Base-by-base conservation (phyloP, 2,113 vertebrate species). In the Catharus fuscescens region DNA sequence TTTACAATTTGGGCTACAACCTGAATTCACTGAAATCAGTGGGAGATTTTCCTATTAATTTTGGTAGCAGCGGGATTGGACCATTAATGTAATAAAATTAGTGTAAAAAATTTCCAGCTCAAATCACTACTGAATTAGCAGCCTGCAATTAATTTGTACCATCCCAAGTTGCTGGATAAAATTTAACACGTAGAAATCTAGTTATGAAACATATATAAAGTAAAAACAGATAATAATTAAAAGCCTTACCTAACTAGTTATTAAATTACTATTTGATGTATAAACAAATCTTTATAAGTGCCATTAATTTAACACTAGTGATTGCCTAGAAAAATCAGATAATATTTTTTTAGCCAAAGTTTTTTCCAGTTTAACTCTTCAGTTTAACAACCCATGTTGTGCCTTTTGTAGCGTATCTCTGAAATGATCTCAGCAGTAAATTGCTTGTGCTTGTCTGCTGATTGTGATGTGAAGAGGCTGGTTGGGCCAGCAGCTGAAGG, bases 361-460 rank as follows among this genome's bases (percentile, higher is more conserved):
- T 96, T 93, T 72, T 74, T 67, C 62, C 73, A 18, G 34, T 83
- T 91, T 81, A 86, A 79, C 44, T 60, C 66, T 80, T 88, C 73
- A 52, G 45, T 69, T 69, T 69, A 69, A 42, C 48, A 32, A 78
- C 44, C 95, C 56, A 32, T 31, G 52, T 76, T 90, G 84, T 67
- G 50, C 81, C 57, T 92, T 93, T 89, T 92, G 88, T 91, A 93
- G 85, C 56, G 3, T 97, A 97, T 98, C 96, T 56, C 72, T 74
- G 95, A 96, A 96, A 90, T 77, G 16, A 98, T 97, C 96, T 38
- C 88, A 92, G 93, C n/a, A 80, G 95, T 97, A 97, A 97, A 97
- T 97, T 97, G 86, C 93, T 91, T 97, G 96, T 93, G 95, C 95
- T 94, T 96, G 95, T 97, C 95, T 91, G 94, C 64, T 95, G 97